A percentile compares a stretch with the other conserved stretches of the same genome.
Conservation (phyloP, 1,140 invertebrate species). For the Leptinotarsa texana region DNA sequence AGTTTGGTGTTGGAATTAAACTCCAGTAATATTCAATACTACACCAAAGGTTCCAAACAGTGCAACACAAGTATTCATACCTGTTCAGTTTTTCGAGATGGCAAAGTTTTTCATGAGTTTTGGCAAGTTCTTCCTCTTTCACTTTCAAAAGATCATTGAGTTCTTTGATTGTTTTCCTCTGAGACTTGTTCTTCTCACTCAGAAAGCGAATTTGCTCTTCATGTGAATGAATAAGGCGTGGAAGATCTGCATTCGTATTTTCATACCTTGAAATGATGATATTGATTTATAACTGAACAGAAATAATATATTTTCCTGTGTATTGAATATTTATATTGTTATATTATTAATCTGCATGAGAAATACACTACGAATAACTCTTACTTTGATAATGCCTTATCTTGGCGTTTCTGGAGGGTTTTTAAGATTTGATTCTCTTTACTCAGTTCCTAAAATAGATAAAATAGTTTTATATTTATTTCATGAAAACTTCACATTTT, state of each 20-base stretch:
- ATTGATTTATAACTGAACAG: neutral
- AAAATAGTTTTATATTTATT: no score
- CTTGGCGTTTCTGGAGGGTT: constrained; percentile 75
- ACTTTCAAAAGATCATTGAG: constrained; percentile 66
- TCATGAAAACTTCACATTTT: no score
- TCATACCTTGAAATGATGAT: constrained; percentile 63
- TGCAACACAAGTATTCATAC: constrained; percentile 58
- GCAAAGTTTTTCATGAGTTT: constrained; percentile 68
- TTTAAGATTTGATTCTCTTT: constrained; percentile 75
- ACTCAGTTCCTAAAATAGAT: constrained; percentile 65
- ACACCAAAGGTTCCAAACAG: no score
- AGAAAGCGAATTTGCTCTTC: constrained; percentile 75
- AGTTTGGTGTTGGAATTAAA: no score
- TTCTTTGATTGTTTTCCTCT: constrained; percentile 66
- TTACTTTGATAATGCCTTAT: constrained; percentile 68
- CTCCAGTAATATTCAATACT: no score
- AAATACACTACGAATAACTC: neutral
- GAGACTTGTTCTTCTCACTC: constrained; percentile 69
- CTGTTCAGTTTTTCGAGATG: constrained; percentile 62
- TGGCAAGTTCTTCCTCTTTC: constrained; percentile 67
- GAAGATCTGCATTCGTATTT: constrained; percentile 74
- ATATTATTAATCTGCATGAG: neutral
- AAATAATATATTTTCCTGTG: constrained; percentile 6
- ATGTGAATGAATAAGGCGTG: constrained; percentile 71
- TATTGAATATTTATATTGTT: neutral